A percentile compares a stretch with the other conserved stretches of the same genome.
These are phyloP conservation scores for Schizaphis graminum DNA, from an alignment of 2,888 invertebrate genomes.

Conservation along the genomic window DNA sequence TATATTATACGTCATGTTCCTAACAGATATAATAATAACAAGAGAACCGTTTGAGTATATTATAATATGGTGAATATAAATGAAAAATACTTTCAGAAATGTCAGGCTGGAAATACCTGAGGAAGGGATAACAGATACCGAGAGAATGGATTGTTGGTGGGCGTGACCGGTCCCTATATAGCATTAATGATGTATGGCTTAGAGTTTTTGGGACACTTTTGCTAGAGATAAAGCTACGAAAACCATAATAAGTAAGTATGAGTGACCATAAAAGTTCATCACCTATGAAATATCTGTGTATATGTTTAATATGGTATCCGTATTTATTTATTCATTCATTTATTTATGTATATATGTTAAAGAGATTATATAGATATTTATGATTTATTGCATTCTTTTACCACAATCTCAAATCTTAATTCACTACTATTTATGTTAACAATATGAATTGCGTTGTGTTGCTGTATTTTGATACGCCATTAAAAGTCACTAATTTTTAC, in stretches of 20 bases:
- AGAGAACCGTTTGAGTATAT: neutral
- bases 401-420: neutral
- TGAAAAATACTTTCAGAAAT: slow-evolving; percentile 13
- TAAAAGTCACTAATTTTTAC: neutral
- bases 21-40: neutral
- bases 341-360: neutral
- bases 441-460: neutral
- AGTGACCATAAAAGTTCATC: neutral
- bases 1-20: neutral
- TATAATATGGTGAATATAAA: neutral
- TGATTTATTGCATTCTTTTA: neutral
- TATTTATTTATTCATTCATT: neutral
- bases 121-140: neutral
- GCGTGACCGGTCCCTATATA: neutral
- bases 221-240: slow-evolving; percentile 15
- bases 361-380: neutral
- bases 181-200: slow-evolving; percentile 41
- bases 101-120: neutral
- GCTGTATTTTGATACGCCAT: neutral
- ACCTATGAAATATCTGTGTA: neutral
- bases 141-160: neutral
- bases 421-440: neutral
- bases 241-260: slow-evolving; percentile 26
- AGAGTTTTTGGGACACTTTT: slow-evolving; percentile 24
- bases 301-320: neutral